Base-by-base conservation (phyloP, 53 echinoderm and acorn worm species). In the Pentamera pediparva region DNA sequence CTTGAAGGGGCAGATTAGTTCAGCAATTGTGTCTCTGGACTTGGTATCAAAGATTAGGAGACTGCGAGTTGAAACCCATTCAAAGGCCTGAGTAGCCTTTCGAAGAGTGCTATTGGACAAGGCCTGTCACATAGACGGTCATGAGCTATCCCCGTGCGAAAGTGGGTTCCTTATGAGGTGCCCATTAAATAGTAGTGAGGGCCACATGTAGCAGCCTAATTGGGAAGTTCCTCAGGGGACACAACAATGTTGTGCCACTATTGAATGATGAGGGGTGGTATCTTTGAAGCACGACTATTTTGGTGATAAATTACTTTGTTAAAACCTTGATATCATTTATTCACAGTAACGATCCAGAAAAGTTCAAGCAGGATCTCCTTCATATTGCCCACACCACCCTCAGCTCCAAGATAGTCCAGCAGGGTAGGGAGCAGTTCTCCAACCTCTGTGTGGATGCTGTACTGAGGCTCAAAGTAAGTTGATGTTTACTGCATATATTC, bases 361-460 rank as follows among this genome's bases (percentile, higher is more conserved):
- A 81, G 21, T 96, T 96, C 51, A 77, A 84, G 64, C 38, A 85
- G 39, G 96, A 96, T 39, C 70, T 95, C 62, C 74, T 86, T 47
- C 90, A 96, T 72, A 96, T 96, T 78, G 96, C 90, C 69, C 88
- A 81, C 87, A 96, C 96, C 27, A 96, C 96, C 7, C 69, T 91
- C 1, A 91, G 90, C 69, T 91, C 96, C 18, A 96, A 96, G 81
- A 85, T 96, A 32, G 90, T 96, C 24, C 75, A 76, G 41, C 96
- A 96, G 56, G 85, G 85, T 43, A 65, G 87, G n/a, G 91, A 85
- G 36, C 82, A 83, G 74, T 96, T 96, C 61, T 58, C 96, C 17
- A 75, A 85, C 37, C 78, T 96, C n/a, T 84, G 85, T 35, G 96
- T 96, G 0, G 86, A 96, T 38, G 90, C 96, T 25, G 91, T 96